phyloP scores from a whole-genome alignment of 2,113 vertebrate species.

The Anser brachyrhynchus region DNA sequence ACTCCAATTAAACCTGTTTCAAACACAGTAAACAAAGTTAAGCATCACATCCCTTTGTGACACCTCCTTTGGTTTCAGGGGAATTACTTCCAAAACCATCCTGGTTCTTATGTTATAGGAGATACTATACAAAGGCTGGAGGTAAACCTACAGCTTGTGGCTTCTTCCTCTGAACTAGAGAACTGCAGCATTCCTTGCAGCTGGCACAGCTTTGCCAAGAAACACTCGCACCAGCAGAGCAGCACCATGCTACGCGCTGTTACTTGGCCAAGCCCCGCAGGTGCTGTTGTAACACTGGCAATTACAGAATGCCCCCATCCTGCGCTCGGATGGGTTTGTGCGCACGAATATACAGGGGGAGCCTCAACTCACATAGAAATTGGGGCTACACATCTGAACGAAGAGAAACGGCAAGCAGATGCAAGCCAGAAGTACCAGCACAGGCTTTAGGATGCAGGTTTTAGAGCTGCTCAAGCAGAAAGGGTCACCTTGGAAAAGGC shows the following conservation, averaged over 20 bases:
- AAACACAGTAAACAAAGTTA: background rate
- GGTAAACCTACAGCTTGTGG: background rate
- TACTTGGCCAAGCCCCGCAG: fast-evolving
- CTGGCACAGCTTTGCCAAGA: background rate
- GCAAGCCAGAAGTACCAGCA: background rate
- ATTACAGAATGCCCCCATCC: background rate
- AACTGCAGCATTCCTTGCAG: background rate
- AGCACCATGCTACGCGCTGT: fast-evolving
- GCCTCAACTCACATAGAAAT: background rate
- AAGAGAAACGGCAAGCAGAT: background rate
- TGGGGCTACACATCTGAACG: fast-evolving
- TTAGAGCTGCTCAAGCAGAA: background rate
- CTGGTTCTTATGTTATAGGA: fast-evolving
- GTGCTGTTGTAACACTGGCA: background rate
- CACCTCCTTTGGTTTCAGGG: background rate
- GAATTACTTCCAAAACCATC: background rate
- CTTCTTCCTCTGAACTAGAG: background rate
- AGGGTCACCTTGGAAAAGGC: slow-evolving; percentile 38
- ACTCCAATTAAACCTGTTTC: background rate
- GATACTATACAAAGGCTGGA: fast-evolving
- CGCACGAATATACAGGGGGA: too few relatives aligned
- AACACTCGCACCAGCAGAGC: background rate
- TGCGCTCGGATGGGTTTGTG: fast-evolving
- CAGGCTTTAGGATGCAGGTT: background rate
- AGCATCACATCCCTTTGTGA: background rate